These are phyloP conservation scores for Gallinago paraguaiae DNA, from an alignment of 2,113 vertebrate species.

Conservation along the genomic window DNA sequence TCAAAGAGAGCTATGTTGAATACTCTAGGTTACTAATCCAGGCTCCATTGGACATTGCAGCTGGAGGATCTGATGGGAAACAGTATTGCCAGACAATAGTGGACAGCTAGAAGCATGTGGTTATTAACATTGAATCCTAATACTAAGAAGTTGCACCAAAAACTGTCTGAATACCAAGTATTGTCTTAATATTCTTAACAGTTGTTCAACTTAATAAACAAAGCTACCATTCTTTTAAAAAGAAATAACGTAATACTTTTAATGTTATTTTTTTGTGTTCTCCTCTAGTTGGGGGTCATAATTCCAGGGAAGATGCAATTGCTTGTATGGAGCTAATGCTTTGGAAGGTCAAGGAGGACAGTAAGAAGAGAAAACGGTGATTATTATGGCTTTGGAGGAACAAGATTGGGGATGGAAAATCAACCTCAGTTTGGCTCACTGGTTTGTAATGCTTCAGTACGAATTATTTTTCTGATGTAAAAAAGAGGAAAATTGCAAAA, in stretches of 20 bases:
- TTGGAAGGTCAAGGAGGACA: conserved; percentile 81
- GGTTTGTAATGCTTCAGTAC: neutral
- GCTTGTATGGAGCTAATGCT: conserved; percentile 85
- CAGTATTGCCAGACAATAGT: neutral
- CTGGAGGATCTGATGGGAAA: neutral
- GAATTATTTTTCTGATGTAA: neutral
- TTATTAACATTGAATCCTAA: neutral
- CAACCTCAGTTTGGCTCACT: neutral
- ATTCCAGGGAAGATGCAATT: conserved; percentile 77
- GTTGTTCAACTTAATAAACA: neutral
- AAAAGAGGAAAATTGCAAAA: neutral
- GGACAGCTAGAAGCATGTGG: neutral
- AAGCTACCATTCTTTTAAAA: neutral
- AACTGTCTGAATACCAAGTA: neutral
- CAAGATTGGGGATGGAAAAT: neutral
- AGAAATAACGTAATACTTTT: neutral
- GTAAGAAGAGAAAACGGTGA: conserved; percentile 74
- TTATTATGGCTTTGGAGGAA: neutral
- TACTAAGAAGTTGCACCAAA: neutral
- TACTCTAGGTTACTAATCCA: neutral
- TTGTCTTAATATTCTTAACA: neutral
- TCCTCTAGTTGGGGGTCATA: conserved; percentile 70
- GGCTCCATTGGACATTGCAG: neutral
- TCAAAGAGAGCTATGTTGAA: neutral
- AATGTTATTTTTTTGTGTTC: neutral